Base-by-base conservation (phyloP, 2,113 vertebrate genomes). In the Oncorhynchus nerka region DNA sequence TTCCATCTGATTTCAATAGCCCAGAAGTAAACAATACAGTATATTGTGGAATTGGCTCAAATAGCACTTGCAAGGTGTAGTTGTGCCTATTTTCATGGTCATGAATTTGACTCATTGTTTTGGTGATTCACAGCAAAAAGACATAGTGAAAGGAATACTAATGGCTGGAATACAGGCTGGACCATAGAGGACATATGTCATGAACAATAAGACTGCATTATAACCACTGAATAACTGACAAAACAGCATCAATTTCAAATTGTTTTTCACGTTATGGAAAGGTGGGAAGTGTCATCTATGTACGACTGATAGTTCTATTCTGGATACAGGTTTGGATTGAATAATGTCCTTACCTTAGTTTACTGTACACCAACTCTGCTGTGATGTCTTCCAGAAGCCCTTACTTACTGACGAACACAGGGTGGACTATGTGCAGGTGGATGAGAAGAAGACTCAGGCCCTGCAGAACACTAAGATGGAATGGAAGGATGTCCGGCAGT, bases 401-500 rank as follows among this genome's bases (percentile, higher is more conserved):
- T 92, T 94, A 70, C 90, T 98, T 83, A 94, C 94, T 1, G 96
- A 99, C 80, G 97, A 98, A 15, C 92, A 97, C 79, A 99, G 99
- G 89, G 98, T 99, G 68, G 98, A 99, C 88, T 99, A 99, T 0
- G 98, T 99, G 48, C 97, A 98, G 76, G 97, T 99, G 67, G 97
- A 99, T 91, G 99, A 98, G 81, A 97, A 99, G 89, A 99, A 97
- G 95, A 99, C 97, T 0, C 96, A 97, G 84, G 98, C 98, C 0
- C 92, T 99, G 86, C 97, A 99, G 87, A 98, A 89, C 93, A 99
- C 98, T 85, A 99, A 98, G 97, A 97, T 97, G 92, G 98, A 99
- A 91, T 99, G 98, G 98, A 99, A 97, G 0, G 98, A 99, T 0
- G 96, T 97, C 79, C 94, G 98, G 66, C 97, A 99, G 93, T 97